Percentiles rank a stretch among this genome's conserved stretches.
Conservation (phyloP, 2,113 vertebrate genomes). For the Erythrocercus mccallii region DNA sequence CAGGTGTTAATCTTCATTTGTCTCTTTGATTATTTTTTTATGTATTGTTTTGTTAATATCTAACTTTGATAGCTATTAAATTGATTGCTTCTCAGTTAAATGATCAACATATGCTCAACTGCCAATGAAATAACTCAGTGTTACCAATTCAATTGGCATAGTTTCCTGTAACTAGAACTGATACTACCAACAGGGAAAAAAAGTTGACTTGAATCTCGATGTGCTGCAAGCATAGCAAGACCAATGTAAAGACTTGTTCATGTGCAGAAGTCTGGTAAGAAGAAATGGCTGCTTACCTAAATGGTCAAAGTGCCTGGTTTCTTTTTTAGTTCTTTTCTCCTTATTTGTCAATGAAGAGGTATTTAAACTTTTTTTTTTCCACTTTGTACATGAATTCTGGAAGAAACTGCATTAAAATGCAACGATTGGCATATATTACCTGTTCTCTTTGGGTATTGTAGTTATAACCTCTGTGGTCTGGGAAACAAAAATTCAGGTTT, state of each 20-base stretch:
- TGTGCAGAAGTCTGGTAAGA: constrained; percentile 34
- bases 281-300: constrained; percentile 51
- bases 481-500: constrained; percentile 36
- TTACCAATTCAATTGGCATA: constrained; percentile 39
- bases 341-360: constrained; percentile 45
- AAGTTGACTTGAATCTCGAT: constrained; percentile 44
- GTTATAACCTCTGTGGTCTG: constrained; percentile 50
- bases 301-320: constrained; percentile 68
- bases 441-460: constrained; percentile 48
- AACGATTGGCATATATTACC: background rate
- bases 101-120: constrained; percentile 44
- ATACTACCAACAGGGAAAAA: background rate
- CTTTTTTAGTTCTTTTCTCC: constrained; percentile 29
- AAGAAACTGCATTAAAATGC: constrained; percentile 42
- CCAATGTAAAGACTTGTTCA: constrained; percentile 44
- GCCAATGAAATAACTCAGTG: constrained; percentile 33
- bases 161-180: constrained; percentile 25
- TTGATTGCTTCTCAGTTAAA: background rate
- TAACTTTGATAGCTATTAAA: constrained; percentile 23
- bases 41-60: constrained; percentile 41
- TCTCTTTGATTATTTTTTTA: constrained; percentile 25
- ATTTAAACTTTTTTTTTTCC: constrained; percentile 32
- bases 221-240: constrained; percentile 44
- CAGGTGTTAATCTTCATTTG: constrained; percentile 62
- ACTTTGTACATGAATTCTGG: constrained; percentile 57